Base-by-base conservation (phyloP, 2,888 invertebrate genomes). In the Hyposoter didymator region DNA sequence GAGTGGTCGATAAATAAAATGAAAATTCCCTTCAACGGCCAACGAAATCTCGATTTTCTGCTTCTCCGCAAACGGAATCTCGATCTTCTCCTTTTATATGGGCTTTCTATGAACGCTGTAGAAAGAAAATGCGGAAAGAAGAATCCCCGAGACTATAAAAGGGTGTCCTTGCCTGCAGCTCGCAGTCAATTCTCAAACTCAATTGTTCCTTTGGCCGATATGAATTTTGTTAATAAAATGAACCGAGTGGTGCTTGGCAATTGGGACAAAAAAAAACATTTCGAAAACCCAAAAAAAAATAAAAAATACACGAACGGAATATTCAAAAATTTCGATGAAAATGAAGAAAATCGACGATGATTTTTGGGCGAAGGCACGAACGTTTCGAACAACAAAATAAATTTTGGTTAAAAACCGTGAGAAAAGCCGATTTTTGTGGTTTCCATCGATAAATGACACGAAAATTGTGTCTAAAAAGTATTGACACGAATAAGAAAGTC, bases 61-160 rank as follows among this genome's bases (percentile, higher is more conserved):
- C 22, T 55, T 55, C 55, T 55, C 22, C 22, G 22, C 59, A 28
- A 5, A 59, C 59, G 59, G 79, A 69, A 22, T 32, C 52, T 32
- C 69, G 45, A 64, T 69, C 74, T 28, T 49, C 79, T 79, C 84
- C 70, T 84, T 84, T 80, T 59, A 59, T 64, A 73, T 70, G 45
- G 43, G 64, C 79, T 49, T 69, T 17, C 22, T 32, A 47, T 55
- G 45, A 17, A 45, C 55, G 64, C 4, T 17, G 67, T 47, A n/a
- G 55, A 28, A 39, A 72, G 76, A 70, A 70, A 74, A 69, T 47
- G 73, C 47, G 67, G 78, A 84, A 81, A 81, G 76, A 76, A 81
- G 76, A 80, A 75, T 39, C 43, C 47, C 73, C 49, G 66, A 52
- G 45, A 59, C 84, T 76, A 67, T 76, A 84, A 78, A 84, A 81